These are phyloP conservation scores for Erythrocercus mccallii DNA, from an alignment of 2,113 vertebrate species.

Conservation along the genomic window DNA sequence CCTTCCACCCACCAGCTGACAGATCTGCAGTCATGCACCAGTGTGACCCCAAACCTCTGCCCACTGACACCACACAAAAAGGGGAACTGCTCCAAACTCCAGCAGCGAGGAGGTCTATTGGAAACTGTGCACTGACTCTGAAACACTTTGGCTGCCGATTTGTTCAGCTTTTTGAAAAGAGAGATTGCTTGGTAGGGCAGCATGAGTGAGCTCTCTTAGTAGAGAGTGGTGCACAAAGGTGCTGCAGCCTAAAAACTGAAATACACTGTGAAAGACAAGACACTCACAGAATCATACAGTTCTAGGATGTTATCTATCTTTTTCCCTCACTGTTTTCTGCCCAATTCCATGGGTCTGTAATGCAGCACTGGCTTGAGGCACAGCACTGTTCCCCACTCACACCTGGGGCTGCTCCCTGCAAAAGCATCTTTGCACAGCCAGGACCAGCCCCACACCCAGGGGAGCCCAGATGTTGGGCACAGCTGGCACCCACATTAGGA, in stretches of 20 bases:
- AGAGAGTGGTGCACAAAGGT: not conserved
- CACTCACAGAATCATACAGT: not conserved
- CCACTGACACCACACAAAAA: accelerated
- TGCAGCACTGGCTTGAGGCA: not conserved
- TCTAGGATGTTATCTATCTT: too few relatives aligned
- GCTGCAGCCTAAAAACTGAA: not conserved
- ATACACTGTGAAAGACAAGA: not conserved
- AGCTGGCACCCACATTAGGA: not conserved
- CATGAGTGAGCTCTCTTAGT: not conserved
- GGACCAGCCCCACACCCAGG: not conserved
- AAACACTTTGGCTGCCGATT: not conserved
- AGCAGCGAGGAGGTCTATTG: not conserved
- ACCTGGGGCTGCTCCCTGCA: not conserved
- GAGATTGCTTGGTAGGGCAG: not conserved
- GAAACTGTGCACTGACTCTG: not conserved
- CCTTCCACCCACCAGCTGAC: not conserved
- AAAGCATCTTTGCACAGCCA: not conserved
- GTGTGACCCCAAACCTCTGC: not conserved
- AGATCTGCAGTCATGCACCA: not conserved
- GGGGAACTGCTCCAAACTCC: not conserved
- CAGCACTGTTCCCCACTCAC: not conserved
- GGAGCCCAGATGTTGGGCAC: not conserved
- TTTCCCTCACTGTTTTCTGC: not conserved
- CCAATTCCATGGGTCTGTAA: not conserved
- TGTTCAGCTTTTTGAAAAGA: not conserved